These are phyloP conservation scores for Aelia acuminata DNA, from an alignment of 2,888 invertebrate species.

Conservation along the genomic window DNA sequence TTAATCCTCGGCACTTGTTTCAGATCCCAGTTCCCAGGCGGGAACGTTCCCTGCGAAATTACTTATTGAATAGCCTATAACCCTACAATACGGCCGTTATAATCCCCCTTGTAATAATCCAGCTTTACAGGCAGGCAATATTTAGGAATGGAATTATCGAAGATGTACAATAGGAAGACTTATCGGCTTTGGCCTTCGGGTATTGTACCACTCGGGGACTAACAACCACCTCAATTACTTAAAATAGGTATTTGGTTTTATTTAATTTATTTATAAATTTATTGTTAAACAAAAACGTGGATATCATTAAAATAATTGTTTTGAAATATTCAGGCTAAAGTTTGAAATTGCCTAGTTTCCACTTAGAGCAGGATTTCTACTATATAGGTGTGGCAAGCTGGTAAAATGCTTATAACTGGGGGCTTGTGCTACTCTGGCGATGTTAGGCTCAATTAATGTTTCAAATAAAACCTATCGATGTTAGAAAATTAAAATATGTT, in stretches of 20 bases:
- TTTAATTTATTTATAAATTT: neutral
- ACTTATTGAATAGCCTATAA: slow-evolving; percentile 38
- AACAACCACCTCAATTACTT: neutral
- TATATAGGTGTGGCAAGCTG: no score
- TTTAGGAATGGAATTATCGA: slow-evolving; percentile 38
- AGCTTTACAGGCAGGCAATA: slow-evolving; percentile 19
- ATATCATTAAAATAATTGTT: no score
- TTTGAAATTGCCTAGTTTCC: no score
- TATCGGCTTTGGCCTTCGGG: neutral
- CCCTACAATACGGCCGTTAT: slow-evolving; percentile 29
- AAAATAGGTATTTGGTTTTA: neutral
- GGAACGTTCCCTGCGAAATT: neutral
- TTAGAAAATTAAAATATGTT: no score
- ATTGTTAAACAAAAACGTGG: no score
- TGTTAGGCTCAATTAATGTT: no score
- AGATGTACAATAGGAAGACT: slow-evolving; percentile 28
- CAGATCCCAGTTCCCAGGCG: slow-evolving; percentile 18
- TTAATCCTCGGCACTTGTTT: slow-evolving; percentile 32
- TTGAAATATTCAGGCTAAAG: no score
- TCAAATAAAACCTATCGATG: no score
- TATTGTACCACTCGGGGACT: neutral
- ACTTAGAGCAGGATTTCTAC: no score
- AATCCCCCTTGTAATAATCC: slow-evolving; percentile 28
- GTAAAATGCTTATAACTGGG: no score
- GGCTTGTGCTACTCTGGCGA: no score